Conservation (phyloP, 2,113 vertebrate species). For the Machaerirhynchus nigripectus region DNA sequence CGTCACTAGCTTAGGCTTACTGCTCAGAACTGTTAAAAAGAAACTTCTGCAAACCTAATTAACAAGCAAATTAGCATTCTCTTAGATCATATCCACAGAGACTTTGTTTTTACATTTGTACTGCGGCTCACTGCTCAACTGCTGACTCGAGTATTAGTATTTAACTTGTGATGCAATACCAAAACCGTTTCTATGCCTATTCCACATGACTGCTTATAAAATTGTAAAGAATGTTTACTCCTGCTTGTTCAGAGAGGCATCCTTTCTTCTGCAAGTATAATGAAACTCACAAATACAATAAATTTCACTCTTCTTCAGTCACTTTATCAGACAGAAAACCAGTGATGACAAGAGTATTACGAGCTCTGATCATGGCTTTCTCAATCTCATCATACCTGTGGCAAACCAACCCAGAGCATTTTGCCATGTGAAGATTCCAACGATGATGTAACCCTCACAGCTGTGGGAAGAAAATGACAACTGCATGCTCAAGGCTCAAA, state of each 20-base stretch:
- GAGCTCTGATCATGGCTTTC: neutral
- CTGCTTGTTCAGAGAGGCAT: neutral
- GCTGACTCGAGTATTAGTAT: neutral
- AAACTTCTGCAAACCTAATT: slow-evolving; percentile 35
- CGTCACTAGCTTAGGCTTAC: neutral
- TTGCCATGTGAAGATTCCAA: neutral
- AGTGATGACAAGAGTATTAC: neutral
- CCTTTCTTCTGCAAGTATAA: neutral
- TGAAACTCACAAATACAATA: neutral
- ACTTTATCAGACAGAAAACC: neutral
- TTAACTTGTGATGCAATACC: neutral
- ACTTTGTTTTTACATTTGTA: neutral
- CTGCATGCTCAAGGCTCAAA: neutral
- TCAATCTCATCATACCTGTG: neutral
- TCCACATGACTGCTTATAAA: neutral
- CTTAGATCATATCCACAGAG: neutral
- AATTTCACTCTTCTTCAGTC: neutral
- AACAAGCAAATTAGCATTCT: slow-evolving; percentile 21
- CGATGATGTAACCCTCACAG: neutral
- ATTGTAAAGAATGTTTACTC: neutral
- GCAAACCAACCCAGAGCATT: neutral
- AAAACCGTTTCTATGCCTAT: neutral
- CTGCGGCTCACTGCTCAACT: neutral
- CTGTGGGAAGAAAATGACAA: neutral
- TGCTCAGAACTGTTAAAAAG: neutral